A percentile compares a stretch with the other conserved stretches of the same genome.
Evolutionary conservation across 2,888 invertebrate species (phyloP).

Genomic region (Synanthedon vespiformis): DNA sequence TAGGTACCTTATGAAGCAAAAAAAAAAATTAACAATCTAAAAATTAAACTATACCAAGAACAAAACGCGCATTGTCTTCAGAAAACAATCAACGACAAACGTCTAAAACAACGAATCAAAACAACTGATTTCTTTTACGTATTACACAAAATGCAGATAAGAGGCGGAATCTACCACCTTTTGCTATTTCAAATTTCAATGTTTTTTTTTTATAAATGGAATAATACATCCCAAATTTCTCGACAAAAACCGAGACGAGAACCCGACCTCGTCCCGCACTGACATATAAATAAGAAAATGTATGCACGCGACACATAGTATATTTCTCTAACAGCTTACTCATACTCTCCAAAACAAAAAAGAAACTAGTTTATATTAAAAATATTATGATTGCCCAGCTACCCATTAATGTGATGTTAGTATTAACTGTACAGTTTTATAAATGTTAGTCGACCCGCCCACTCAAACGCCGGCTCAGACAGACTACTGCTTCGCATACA

Average conservation of each 20-base stretch:
- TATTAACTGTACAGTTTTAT: constrained; percentile 60
- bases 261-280: constrained; percentile 4
- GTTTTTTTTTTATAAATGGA: too few relatives aligned
- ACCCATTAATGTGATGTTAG: constrained; percentile 65
- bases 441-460: constrained; percentile 41
- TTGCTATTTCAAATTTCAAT: too few relatives aligned
- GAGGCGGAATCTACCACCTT: too few relatives aligned
- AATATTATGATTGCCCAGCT: constrained; percentile 67
- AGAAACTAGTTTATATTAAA: constrained; percentile 52
- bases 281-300: constrained; percentile 32
- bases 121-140: too few relatives aligned
- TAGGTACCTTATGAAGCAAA: constrained; percentile 55
- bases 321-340: constrained; percentile 25
- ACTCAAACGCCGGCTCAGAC: constrained; percentile 48
- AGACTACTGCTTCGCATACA: constrained; percentile 37
- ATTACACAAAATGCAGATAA: too few relatives aligned
- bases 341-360: constrained; percentile 27
- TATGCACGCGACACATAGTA: constrained; percentile 48
- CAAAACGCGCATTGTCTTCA: constrained; percentile 52
- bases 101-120: too few relatives aligned
- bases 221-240: too few relatives aligned
- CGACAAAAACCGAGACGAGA: too few relatives aligned
- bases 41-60: constrained; percentile 42
- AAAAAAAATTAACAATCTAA: constrained; percentile 53
- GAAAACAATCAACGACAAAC: not conserved